These are phyloP conservation scores for Hypanus sabinus DNA, from an alignment of 2,113 vertebrate genomes.

Conservation along the genomic window DNA sequence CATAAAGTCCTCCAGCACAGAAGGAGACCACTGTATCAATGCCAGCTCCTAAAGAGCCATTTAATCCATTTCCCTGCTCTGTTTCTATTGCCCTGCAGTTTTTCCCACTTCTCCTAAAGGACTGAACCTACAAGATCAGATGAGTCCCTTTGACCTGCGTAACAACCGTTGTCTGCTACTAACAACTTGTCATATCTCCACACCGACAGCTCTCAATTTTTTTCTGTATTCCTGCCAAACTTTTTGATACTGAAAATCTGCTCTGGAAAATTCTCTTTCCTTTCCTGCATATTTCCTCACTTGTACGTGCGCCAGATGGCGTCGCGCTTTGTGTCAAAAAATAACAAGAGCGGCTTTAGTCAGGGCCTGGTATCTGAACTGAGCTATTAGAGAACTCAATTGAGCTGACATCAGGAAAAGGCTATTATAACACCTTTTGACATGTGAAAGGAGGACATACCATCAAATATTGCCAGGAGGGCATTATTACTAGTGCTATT, in stretches of 20 bases:
- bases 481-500: not conserved
- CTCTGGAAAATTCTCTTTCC: constrained; percentile 36
- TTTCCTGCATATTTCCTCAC: constrained; percentile 34
- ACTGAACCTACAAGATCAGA: not conserved
- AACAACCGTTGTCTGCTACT: not conserved
- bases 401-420: not conserved
- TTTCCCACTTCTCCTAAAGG: not conserved
- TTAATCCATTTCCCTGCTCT: not conserved
- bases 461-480: not conserved
- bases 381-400: not conserved
- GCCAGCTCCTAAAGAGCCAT: not conserved
- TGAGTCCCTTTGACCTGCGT: not conserved
- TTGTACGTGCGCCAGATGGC: constrained; percentile 32
- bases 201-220: constrained; percentile 25
- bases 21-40: not conserved
- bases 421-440: constrained; percentile 14
- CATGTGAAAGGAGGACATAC: constrained; percentile 10
- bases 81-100: no score
- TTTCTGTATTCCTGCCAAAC: constrained; percentile 29
- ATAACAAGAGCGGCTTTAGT: constrained; percentile 32
- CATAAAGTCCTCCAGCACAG: not conserved
- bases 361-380: not conserved
- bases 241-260: constrained; percentile 35
- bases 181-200: constrained; percentile 25
- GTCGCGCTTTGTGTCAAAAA: constrained; percentile 19